These are phyloP conservation scores for Puntigrus tetrazona DNA, from an alignment of 2,113 vertebrate species.

Conservation along the genomic window DNA sequence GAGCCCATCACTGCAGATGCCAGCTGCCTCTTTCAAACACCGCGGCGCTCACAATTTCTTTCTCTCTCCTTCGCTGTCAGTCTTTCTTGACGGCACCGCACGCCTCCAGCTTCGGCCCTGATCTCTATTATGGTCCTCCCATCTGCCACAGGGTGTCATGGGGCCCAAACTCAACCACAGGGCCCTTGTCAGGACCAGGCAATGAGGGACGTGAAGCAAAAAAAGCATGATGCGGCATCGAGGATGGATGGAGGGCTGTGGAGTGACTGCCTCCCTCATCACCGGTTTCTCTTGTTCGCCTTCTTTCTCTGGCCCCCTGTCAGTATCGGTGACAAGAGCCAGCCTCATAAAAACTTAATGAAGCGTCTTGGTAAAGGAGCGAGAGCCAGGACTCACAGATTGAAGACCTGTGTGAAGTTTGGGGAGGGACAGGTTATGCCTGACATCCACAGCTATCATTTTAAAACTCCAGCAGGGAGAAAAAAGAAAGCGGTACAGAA, in stretches of 20 bases:
- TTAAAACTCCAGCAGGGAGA: constrained; percentile 11
- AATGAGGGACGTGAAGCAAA: not conserved
- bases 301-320: constrained; percentile 38
- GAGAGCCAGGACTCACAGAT: constrained; percentile 31
- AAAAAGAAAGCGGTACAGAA: not conserved
- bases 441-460: constrained; percentile 40
- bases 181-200: constrained; percentile 28
- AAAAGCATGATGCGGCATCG: not conserved
- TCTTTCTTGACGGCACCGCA: constrained; percentile 36
- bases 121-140: constrained; percentile 46
- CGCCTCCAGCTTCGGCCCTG: constrained; percentile 38
- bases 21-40: constrained; percentile 69
- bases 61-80: constrained; percentile 49
- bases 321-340: constrained; percentile 47
- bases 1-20: constrained; percentile 59
- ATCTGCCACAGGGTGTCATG: constrained; percentile 42
- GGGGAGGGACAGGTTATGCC: constrained; percentile 41
- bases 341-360: constrained; percentile 51
- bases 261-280: constrained; percentile 53
- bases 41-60: constrained; percentile 31
- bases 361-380: constrained; percentile 47
- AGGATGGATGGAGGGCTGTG: constrained; percentile 24
- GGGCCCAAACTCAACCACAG: constrained; percentile 35
- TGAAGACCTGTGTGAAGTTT: constrained; percentile 36
- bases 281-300: constrained; percentile 43